Base-by-base conservation (phyloP, 1,140 invertebrate genomes). In the Formica selysi region DNA sequence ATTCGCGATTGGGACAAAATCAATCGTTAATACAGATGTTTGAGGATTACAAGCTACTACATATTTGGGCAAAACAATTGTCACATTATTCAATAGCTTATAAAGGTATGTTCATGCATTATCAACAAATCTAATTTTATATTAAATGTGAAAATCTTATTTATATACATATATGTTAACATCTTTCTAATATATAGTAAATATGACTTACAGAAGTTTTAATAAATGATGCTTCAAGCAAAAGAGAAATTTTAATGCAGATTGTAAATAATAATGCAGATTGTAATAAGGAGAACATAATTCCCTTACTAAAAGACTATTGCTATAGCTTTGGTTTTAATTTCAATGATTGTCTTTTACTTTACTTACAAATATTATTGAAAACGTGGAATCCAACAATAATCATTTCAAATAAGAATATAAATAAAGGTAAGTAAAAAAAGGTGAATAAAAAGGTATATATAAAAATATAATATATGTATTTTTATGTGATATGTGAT, bases 371-470 rank as follows among this genome's bases (percentile, higher is more conserved):
- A 90, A 89, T 88, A 6, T 67, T 93, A 38, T 54, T 95, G 41
- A 92, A 91, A 78, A 88, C 87, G 10, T 95, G 95, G 95, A 86
- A 92, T 76, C 95, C 95, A n/a, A 90, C 71, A 38, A 92, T 92
- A 62, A 90, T 83, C 22, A 57, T 90, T 11, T 71, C 29, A 65
- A 65, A 26, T 26, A 71, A 7, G 79, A 73, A 26, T 88, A 73
- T 71, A 54, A 89, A 84, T 10, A 90, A 88, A 87, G 92, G 93
- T 93, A 73, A 85, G 7, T 22, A 22, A n/a, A 65, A 10, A 38
- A 38, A 38, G 1, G 10, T 44, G 10, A 44, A 3, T 41, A 41
- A 44, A 10, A 44, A 10, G 10, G 10, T 44, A 44, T 8, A 44
- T 44, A 54, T 6, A 26, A 73, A 64, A 65, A 22, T 61, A 32